A percentile compares a stretch with the other conserved stretches of the same genome.
These are phyloP conservation scores for Chionodraco myersi DNA, from an alignment of 2,113 vertebrate species.

Conservation along the genomic window DNA sequence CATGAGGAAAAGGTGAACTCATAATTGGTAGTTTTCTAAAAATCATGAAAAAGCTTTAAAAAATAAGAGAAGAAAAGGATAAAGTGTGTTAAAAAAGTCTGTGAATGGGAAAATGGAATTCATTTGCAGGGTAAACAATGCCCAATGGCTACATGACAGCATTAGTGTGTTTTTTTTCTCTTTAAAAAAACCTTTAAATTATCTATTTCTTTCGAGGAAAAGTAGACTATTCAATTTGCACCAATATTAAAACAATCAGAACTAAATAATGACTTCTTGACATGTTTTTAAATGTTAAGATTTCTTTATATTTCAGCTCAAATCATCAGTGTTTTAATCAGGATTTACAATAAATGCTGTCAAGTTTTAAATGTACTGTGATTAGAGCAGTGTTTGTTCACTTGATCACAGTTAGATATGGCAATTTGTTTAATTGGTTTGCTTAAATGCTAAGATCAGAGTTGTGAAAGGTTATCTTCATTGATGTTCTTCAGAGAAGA, in stretches of 20 bases:
- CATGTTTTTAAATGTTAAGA: no score
- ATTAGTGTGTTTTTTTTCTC: background rate
- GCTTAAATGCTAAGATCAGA: constrained; percentile 68
- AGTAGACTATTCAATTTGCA: no score
- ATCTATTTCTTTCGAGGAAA: no score
- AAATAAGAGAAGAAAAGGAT: background rate
- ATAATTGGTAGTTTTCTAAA: background rate
- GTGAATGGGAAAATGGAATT: background rate
- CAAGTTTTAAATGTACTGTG: no score
- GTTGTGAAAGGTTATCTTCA: constrained; percentile 54
- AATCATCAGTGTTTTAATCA: no score
- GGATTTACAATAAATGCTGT: no score
- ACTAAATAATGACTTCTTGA: no score
- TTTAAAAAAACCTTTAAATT: no score
- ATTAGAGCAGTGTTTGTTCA: no score
- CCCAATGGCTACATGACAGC: background rate
- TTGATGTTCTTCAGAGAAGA: constrained; percentile 71
- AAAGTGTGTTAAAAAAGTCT: background rate
- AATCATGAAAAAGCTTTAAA: background rate
- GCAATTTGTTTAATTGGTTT: background rate
- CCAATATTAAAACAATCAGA: no score
- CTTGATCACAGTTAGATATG: no score
- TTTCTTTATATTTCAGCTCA: no score
- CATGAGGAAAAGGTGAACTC: background rate
- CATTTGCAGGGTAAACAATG: background rate